These are phyloP conservation scores for Coelopa pilipes DNA, from an alignment of 2,888 invertebrate species.

Conservation along the genomic window DNA sequence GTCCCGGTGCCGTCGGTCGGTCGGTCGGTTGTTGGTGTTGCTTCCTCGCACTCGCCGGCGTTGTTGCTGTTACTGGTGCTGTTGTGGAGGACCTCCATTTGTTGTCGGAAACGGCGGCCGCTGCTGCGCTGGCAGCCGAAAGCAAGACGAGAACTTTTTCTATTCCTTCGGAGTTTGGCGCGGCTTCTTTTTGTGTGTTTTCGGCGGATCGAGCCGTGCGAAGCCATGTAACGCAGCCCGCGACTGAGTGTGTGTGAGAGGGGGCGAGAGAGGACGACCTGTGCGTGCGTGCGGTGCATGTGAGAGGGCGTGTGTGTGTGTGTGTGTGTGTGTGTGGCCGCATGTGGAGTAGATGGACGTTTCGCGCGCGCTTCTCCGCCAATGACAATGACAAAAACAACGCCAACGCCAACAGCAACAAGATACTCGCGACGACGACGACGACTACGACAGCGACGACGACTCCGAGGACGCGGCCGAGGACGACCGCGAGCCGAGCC, in stretches of 20 bases:
- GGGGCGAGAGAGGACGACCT: neutral
- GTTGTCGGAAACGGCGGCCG: neutral
- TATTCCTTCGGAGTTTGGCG: constrained; percentile 23
- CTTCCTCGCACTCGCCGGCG: no score
- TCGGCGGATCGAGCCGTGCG: neutral
- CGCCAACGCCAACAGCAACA: constrained; percentile 45
- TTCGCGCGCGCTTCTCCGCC: constrained; percentile 35
- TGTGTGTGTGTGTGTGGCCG: neutral
- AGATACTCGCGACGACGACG: constrained; percentile 22
- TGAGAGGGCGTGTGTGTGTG: constrained; percentile 12
- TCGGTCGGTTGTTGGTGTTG: constrained; percentile 5
- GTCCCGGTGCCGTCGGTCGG: neutral
- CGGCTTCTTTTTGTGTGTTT: constrained; percentile 19
- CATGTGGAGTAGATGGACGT: constrained; percentile 14
- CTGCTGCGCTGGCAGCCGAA: neutral
- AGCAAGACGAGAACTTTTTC: constrained; percentile 21
- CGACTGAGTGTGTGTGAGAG: constrained; percentile 7
- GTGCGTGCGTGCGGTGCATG: constrained; percentile 25
- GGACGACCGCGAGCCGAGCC: constrained; percentile 55
- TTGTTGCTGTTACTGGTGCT: constrained; percentile 9
- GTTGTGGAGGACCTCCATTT: constrained; percentile 14
- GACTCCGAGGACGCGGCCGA: constrained; percentile 54
- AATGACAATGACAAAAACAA: neutral
- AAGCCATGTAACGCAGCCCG: neutral
- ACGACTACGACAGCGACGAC: constrained; percentile 39